These are phyloP conservation scores for Drosophila helvetica DNA, from an alignment of 2,888 invertebrate species.

Conservation along the genomic window DNA sequence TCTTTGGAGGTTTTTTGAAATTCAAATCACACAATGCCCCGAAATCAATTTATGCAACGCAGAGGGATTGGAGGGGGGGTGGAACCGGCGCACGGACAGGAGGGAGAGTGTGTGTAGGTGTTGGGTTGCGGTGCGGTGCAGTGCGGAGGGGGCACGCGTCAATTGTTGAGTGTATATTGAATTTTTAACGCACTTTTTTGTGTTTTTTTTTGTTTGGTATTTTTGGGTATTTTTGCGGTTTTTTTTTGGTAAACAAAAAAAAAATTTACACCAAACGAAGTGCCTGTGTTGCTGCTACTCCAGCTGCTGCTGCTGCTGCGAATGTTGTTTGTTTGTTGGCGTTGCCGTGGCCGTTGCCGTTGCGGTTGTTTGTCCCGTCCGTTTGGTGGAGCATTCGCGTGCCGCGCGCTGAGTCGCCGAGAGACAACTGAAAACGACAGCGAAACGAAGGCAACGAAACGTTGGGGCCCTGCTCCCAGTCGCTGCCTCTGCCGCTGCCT, in stretches of 20 bases:
- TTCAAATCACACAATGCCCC: constrained; percentile 73
- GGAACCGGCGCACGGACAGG: neutral
- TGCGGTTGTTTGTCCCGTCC: constrained; percentile 29
- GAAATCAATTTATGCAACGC: constrained; percentile 72
- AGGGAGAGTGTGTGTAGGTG: constrained; percentile 23
- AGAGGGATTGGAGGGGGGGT: constrained; percentile 10
- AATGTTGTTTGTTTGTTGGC: constrained; percentile 30
- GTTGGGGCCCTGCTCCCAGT: constrained; percentile 37
- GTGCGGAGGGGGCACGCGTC: constrained; percentile 12
- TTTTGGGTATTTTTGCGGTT: constrained; percentile 1
- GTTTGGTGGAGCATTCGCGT: constrained; percentile 73
- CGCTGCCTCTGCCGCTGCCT: constrained; percentile 28
- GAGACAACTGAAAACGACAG: constrained; percentile 81
- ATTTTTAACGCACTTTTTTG: constrained; percentile 55
- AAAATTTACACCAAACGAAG: constrained; percentile 60
- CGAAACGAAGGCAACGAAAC: constrained; percentile 71
- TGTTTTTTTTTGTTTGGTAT: constrained; percentile 1
- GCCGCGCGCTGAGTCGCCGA: constrained; percentile 81
- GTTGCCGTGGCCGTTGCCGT: constrained; percentile 12
- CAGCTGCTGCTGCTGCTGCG: constrained; percentile 38
- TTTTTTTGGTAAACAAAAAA: constrained; percentile 33
- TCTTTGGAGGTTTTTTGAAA: constrained; percentile 61
- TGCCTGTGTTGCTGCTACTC: constrained; percentile 26
- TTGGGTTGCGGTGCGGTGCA: constrained; percentile 3
- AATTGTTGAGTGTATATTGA: constrained; percentile 16